Conservation (phyloP, 2,113 vertebrate genomes). For the Carassius gibelio region DNA sequence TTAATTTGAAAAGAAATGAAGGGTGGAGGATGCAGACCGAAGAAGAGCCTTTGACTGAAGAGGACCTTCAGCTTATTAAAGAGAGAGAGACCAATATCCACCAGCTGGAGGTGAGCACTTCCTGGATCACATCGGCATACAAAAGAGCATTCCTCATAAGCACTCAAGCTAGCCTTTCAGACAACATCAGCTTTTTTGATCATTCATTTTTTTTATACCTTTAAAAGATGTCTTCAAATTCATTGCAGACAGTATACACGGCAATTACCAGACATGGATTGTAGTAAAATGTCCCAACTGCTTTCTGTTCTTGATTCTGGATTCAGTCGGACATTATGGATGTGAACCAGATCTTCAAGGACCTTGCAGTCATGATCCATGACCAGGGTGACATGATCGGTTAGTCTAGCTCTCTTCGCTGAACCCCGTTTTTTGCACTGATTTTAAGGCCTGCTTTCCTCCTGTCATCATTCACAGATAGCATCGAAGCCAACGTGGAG, state of each 20-base stretch:
- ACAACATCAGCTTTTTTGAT: too few species aligned
- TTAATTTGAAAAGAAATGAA: conserved; percentile 78
- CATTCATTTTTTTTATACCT: background rate
- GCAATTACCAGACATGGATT: background rate
- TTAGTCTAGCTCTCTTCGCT: conserved; percentile 63
- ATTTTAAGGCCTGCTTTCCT: background rate
- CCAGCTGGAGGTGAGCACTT: conserved; percentile 82
- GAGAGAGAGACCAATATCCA: conserved; percentile 87
- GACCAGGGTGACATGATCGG: conserved; percentile 94
- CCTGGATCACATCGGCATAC: background rate
- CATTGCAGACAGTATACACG: background rate
- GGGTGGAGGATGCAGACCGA: conserved; percentile 83
- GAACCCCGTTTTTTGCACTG: background rate
- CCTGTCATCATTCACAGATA: conserved; percentile 74
- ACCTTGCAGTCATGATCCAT: conserved; percentile 93
- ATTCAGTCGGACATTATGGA: conserved; percentile 89
- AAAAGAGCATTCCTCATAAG: background rate
- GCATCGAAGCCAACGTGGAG: conserved; percentile 93
- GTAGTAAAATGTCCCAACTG: background rate
- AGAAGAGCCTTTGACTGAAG: conserved; percentile 83
- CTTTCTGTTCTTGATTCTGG: conserved; percentile 15
- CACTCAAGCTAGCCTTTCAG: too few species aligned
- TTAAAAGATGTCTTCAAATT: background rate
- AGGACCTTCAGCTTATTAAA: conserved; percentile 87
- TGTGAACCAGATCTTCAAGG: conserved; percentile 96